phyloP scores from a whole-genome alignment of 2,113 vertebrate genomes.

The Prionailurus viverrinus region DNA sequence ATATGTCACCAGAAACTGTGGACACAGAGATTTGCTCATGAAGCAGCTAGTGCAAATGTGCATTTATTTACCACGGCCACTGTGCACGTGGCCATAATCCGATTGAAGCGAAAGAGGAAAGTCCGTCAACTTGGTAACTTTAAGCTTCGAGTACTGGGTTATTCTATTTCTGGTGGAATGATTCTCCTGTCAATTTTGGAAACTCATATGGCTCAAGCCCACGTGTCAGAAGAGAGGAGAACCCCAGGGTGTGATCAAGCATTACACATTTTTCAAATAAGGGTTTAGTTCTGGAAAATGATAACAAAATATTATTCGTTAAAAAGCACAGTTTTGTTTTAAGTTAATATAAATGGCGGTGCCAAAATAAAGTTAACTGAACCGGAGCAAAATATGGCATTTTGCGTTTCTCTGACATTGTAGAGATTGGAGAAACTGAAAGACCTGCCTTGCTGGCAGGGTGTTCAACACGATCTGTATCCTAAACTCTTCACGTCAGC shows the following conservation, averaged over 20 bases:
- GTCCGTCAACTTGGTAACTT: background rate
- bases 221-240: conserved; percentile 33
- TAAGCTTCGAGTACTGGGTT: conserved; percentile 14
- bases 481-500: background rate
- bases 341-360: conserved; percentile 72
- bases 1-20: conserved; percentile 48
- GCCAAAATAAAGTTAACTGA: conserved; percentile 71
- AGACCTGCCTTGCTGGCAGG: background rate
- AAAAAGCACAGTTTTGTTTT: conserved; percentile 74
- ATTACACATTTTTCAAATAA: conserved; percentile 65
- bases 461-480: background rate
- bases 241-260: conserved; percentile 9
- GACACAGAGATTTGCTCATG: conserved; percentile 71
- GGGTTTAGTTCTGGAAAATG: conserved; percentile 69
- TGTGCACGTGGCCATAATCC: conserved; percentile 3
- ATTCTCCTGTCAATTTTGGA: conserved; percentile 60
- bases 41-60: conserved; percentile 73
- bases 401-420: conserved; percentile 67
- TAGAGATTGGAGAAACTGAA: conserved; percentile 44
- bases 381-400: conserved; percentile 56
- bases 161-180: conserved; percentile 12
- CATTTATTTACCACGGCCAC: conserved; percentile 67
- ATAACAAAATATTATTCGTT: conserved; percentile 62
- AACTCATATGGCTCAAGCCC: conserved; percentile 55
- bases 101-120: conserved; percentile 59